Base-by-base conservation (phyloP, 2,888 invertebrate species). In the Eristalinus sepulchralis region DNA sequence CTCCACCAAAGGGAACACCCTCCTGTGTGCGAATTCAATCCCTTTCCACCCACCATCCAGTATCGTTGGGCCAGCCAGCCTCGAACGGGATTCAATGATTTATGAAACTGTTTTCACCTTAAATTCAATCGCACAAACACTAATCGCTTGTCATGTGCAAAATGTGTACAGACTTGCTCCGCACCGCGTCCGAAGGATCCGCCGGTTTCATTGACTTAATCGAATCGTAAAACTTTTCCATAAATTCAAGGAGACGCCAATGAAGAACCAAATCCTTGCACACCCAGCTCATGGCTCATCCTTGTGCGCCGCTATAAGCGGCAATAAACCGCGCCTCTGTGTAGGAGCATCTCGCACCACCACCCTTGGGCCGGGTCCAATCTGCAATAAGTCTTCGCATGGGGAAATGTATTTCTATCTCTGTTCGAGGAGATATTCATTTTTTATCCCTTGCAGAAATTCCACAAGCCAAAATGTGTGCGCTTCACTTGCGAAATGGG, bases 61-160 rank as follows among this genome's bases (percentile, higher is more conserved):
- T 55, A 22, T 39, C 20, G 5, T n/a, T 71, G 11, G 4, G 9
- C 27, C 27, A n/a, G 9, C 8, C 31, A 2, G 2, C 33, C 39
- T 36, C 47, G 31, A 13, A n/a, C 1, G 3, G 59, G 22, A 36
- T 11, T 67, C 17, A 20, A 34, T 70, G 77, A 78, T 78, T 78
- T 78, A 78, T 78, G 77, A 57, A 70, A 63, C 55, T 63, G 10
- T 70, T 70, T 63, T 70, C 70, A 36, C 63, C 53, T 55, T 62
- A 53, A 62, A 55, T 62, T 62, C 47, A 47, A 47, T 33, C n/a
- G 27, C 60, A 20, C 57, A 31, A 53, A 78, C 57, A 57, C 77
- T 70, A 78, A 78, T 78, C 70, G 59, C n/a, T 57, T 64, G 73
- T 60, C 73, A 67, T 68, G 33, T 66, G 60, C 59, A 73, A 73